Evolutionary conservation across 2,113 vertebrate species (phyloP).

Genomic region (Parotia lawesii): DNA sequence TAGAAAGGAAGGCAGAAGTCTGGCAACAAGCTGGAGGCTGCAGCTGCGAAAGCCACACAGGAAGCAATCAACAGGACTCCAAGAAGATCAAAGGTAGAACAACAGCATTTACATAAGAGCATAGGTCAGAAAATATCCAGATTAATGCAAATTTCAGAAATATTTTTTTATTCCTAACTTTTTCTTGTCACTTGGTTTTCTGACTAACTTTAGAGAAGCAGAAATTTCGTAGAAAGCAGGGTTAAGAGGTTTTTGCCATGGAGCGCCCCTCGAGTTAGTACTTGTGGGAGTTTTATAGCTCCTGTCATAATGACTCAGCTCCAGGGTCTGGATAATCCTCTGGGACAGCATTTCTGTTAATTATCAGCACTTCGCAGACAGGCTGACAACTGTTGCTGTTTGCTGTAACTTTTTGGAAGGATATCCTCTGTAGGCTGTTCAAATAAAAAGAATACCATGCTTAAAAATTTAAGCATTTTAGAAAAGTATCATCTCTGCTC

Average conservation of each 20-base stretch:
- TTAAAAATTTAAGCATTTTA: background rate
- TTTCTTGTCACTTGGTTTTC: background rate
- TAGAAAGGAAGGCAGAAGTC: background rate
- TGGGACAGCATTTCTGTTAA: background rate
- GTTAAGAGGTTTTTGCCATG: background rate
- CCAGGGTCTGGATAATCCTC: background rate
- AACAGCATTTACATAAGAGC: background rate
- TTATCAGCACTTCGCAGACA: background rate
- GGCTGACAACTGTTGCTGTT: background rate
- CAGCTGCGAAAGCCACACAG: background rate
- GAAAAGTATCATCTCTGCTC: background rate
- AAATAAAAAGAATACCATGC: background rate
- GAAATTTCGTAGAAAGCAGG: background rate
- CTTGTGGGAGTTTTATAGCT: background rate
- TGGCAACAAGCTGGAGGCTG: background rate
- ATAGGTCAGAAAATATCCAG: background rate
- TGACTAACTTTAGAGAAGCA: background rate
- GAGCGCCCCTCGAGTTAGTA: background rate
- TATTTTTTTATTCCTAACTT: background rate
- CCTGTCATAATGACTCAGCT: background rate
- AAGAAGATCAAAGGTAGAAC: slow-evolving; percentile 44
- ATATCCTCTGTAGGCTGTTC: background rate
- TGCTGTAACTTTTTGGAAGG: background rate
- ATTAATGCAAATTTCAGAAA: background rate
- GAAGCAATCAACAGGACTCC: background rate